Conservation (phyloP, 2,797 vertebrate species). For the Erpetoichthys calabaricus region DNA sequence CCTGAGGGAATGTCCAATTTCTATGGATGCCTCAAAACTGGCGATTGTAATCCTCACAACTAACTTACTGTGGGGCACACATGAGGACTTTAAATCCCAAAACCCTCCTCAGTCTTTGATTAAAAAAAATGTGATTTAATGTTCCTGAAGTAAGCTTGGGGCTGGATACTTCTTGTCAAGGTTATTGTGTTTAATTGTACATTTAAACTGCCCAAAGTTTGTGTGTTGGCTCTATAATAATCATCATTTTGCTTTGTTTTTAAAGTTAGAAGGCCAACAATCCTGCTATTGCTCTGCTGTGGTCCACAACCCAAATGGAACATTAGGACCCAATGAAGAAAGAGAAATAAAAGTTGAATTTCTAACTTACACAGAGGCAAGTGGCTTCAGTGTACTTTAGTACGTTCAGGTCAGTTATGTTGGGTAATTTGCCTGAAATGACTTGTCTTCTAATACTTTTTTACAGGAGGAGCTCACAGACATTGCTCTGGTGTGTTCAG, state of each 20-base stretch:
- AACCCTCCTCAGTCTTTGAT: too few relatives aligned
- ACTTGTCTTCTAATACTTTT: constrained; percentile 5
- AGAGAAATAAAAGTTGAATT: constrained; percentile 54
- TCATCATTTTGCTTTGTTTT: neutral
- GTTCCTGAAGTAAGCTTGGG: too few relatives aligned
- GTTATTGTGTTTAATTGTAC: too few relatives aligned
- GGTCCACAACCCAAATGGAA: constrained; percentile 51
- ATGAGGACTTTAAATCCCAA: too few relatives aligned
- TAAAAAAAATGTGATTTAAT: too few relatives aligned
- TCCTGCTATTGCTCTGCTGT: constrained; percentile 40
- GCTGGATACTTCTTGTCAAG: too few relatives aligned
- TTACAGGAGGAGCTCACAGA: constrained; percentile 56
- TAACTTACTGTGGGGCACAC: too few relatives aligned
- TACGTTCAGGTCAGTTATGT: neutral
- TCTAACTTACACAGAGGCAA: constrained; percentile 45
- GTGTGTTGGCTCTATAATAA: too few relatives aligned
- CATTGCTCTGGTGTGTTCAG: constrained; percentile 54
- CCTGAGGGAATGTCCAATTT: too few relatives aligned
- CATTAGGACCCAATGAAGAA: constrained; percentile 58
- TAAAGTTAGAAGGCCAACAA: constrained; percentile 56
- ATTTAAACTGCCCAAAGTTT: too few relatives aligned
- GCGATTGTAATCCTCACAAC: too few relatives aligned
- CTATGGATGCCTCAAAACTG: too few relatives aligned
- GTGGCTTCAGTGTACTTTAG: constrained; percentile 16
- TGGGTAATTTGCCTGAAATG: neutral